Evolutionary conservation across 2,113 vertebrate species (phyloP).

Genomic region (Mobula birostris): DNA sequence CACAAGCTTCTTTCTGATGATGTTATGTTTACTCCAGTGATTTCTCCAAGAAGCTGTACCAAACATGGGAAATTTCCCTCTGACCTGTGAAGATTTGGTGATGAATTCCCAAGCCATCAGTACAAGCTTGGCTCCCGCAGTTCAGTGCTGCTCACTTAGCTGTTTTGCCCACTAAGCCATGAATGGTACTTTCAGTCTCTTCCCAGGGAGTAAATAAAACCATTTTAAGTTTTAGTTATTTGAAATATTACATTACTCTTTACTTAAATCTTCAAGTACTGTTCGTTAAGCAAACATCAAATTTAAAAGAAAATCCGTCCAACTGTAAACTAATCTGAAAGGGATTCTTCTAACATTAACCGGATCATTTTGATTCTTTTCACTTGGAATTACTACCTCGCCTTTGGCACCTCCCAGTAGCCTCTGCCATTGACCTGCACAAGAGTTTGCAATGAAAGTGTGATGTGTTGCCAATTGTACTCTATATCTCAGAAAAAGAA

Average conservation of each 20-base stretch:
- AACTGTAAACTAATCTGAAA: not conserved
- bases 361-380: not conserved
- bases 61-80: not conserved
- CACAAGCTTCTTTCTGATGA: not conserved
- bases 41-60: not conserved
- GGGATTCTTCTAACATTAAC: not conserved
- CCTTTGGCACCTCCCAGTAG: not conserved
- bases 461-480: not conserved
- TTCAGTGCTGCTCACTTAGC: not conserved
- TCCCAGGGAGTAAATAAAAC: not conserved
- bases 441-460: not conserved
- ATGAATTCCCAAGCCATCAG: not conserved
- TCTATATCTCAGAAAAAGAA: not conserved
- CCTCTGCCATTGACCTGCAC: not conserved
- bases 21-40: not conserved
- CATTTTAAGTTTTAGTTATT: not conserved
- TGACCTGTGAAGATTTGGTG: not conserved
- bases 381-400: not conserved
- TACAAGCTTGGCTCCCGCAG: not conserved
- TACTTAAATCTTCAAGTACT: not conserved
- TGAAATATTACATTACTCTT: not conserved
- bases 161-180: not conserved
- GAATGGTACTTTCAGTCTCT: not conserved
- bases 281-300: not conserved
- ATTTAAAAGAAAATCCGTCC: not conserved